phyloP scores from a whole-genome alignment of 2,113 vertebrate genomes.

The Bubo scandiacus region DNA sequence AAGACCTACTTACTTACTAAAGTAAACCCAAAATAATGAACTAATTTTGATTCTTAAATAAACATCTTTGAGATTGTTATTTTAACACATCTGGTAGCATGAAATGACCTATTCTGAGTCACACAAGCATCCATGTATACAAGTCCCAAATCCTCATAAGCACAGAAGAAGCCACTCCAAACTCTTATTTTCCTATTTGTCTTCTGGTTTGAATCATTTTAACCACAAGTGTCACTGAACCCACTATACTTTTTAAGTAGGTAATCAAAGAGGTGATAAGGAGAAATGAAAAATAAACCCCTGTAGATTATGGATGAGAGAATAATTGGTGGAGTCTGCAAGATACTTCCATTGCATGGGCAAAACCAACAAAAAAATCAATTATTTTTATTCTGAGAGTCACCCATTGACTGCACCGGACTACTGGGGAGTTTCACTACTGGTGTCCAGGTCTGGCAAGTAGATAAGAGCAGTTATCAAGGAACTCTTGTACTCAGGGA shows the following conservation, averaged over 20 bases:
- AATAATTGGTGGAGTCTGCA: background rate
- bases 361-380: background rate
- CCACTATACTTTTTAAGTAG: background rate
- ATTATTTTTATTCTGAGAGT: background rate
- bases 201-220: background rate
- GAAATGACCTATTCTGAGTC: background rate
- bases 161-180: background rate
- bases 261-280: background rate
- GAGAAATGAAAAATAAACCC: background rate
- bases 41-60: constrained; percentile 61
- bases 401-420: background rate
- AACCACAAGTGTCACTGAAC: background rate
- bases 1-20: background rate
- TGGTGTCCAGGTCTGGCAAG: background rate
- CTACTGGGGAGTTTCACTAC: background rate
- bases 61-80: constrained; percentile 50
- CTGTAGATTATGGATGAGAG: background rate
- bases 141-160: background rate
- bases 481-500: background rate
- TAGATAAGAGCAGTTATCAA: background rate
- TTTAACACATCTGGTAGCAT: constrained; percentile 49
- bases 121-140: fast-evolving
- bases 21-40: constrained; percentile 40
- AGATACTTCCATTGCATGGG: background rate
- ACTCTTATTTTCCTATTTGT: background rate